Evolutionary conservation across 37 sponge, comb jelly and placozoan genomes (phyloP), one percentile per base, ranked within the genome.

Genomic region (Amphimedon queenslandica): DNA sequence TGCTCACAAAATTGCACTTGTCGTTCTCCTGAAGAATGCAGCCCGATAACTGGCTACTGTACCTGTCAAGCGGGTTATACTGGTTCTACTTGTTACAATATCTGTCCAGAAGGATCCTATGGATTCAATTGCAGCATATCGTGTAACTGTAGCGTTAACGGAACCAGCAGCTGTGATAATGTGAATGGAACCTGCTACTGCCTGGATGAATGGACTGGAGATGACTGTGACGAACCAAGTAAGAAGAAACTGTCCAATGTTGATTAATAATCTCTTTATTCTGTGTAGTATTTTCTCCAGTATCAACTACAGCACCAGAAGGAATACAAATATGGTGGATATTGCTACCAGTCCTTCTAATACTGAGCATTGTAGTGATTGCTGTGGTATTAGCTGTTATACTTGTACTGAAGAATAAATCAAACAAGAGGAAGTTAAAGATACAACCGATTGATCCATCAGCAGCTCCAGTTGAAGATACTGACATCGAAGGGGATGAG

Each of bases 31-130:
- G 21, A 40, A 2, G 66, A 80, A 67, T 89, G 90, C 70, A 53
- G 76, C 34, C 66, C 74, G 56, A 76, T 76, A 63, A 83, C 81
- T 57, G 90, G 90, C 28, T 55, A 57, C 43, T 89, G 90, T 42
- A 37, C 55, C 0, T 89, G 90, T 65, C 71, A 68, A 3, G 10
- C 63, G 0, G 90, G 84, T 25, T 89, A 71, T 66, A 72, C 58
- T 41, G 90, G 90, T 2, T 29, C 63, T 23, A 64, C 35, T 61
- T 88, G 89, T 55, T 68, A 55, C 60, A 55, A 68, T 38, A 78
- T 2, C 6, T 86, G 86, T 42, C 71, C 64, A 5, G 41, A 47
- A 36, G 71, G 75, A 13, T 63, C 27, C 58, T 86, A 65, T 79
- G 86, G 86, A 1, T 41, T 53, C 11, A 53, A 61, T 43, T 86